phyloP scores from a whole-genome alignment of 2,888 invertebrate genomes.

The Candidula unifasciata region DNA sequence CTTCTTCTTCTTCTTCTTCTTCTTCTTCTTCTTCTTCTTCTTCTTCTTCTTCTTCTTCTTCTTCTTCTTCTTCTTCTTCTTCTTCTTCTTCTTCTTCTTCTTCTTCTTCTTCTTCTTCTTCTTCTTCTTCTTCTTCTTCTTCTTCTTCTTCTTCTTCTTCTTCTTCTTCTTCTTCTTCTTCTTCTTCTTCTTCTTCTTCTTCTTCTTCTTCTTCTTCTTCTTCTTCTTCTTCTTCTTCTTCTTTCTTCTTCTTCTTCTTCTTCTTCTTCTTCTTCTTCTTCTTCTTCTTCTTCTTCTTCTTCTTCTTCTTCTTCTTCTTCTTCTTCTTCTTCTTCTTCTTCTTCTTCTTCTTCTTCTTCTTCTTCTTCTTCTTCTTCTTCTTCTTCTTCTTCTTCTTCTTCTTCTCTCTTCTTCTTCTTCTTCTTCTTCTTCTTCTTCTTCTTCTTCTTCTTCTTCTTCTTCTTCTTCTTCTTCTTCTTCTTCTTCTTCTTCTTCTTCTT shows the following conservation, averaged over 20 bases:
- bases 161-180: background rate
- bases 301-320: background rate
- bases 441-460: background rate
- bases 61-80: background rate
- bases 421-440: background rate
- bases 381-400: conserved; percentile 15
- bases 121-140: too few species aligned
- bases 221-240: background rate
- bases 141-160: too few species aligned
- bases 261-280: background rate
- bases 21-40: conserved; percentile 5
- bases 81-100: background rate
- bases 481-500: background rate
- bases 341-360: background rate
- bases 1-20: background rate
- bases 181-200: background rate
- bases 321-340: background rate
- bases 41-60: background rate
- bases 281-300: background rate
- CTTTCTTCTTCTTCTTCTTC: background rate
- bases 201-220: background rate
- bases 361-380: conserved; percentile 19
- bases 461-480: background rate
- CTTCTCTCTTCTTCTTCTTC: conserved; percentile 33
- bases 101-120: background rate